Conservation (phyloP, 1,140 invertebrate genomes). For the Drosophila tristis region DNA sequence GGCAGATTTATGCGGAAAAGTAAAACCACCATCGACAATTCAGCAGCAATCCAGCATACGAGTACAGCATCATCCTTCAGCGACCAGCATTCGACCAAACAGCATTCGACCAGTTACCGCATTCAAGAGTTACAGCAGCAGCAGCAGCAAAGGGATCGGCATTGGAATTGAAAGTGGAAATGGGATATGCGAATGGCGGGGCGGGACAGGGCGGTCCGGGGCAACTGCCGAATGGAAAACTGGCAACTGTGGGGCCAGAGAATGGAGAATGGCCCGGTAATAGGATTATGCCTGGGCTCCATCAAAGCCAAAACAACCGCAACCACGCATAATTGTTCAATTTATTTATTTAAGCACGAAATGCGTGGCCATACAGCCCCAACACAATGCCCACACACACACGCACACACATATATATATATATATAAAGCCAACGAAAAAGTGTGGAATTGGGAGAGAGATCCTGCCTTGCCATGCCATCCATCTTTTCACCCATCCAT, state of each 20-base stretch:
- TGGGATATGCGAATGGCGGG: conserved; percentile 3
- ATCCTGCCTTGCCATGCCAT: background rate
- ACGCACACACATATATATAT: background rate
- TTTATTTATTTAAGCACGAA: conserved; percentile 81
- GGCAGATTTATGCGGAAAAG: conserved; percentile 53
- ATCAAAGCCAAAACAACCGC: conserved; percentile 82
- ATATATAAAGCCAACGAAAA: background rate
- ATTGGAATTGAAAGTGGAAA: background rate
- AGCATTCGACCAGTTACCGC: conserved; percentile 13
- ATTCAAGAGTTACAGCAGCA: conserved; percentile 34
- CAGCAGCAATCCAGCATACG: background rate
- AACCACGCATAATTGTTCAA: conserved; percentile 82
- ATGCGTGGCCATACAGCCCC: conserved; percentile 45
- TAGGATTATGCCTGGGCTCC: conserved; percentile 74
- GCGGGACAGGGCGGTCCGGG: too few species aligned
- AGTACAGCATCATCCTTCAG: conserved; percentile 14
- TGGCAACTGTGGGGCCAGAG: conserved; percentile 26
- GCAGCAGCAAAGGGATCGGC: background rate
- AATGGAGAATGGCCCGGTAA: conserved; percentile 57
- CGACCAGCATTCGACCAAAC: conserved; percentile 6
- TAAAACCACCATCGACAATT: conserved; percentile 21
- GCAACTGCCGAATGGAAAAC: conserved; percentile 6
- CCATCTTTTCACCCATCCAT: conserved; percentile 30
- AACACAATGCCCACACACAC: conserved; percentile 22
- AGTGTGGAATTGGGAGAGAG: background rate